Percentiles rank a stretch among this genome's conserved stretches.
Evolutionary conservation across 2,888 invertebrate genomes (phyloP).

Genomic region (Hermaeophaga mercurialis): DNA sequence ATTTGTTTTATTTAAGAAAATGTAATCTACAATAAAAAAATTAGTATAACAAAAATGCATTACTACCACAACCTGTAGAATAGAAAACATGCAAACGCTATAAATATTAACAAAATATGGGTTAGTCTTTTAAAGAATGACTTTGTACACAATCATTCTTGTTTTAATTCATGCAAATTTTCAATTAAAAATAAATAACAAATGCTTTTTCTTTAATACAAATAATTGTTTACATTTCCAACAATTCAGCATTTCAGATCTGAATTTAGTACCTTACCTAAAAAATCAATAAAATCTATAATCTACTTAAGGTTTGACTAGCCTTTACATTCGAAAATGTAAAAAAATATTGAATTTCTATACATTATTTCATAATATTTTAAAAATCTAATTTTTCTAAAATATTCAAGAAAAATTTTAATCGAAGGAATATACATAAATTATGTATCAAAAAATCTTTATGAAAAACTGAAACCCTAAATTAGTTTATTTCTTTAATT

Average conservation of each 20-base stretch:
- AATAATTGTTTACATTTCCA: constrained; percentile 17
- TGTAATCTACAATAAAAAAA: constrained; percentile 18
- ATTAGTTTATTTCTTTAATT: no score
- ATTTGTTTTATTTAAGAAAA: constrained; percentile 4
- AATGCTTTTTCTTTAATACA: constrained; percentile 5
- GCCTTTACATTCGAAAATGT: constrained; percentile 4
- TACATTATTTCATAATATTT: no score
- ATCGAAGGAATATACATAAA: no score
- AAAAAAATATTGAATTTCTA: background rate
- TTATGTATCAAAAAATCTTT: no score
- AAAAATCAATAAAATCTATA: background rate
- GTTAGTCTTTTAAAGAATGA: background rate
- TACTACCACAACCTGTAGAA: constrained; percentile 29
- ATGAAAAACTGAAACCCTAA: no score
- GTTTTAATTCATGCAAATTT: constrained; percentile 9
- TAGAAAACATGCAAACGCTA: constrained; percentile 14
- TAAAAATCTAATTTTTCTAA: no score
- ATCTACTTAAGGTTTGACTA: background rate
- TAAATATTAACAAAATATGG: background rate
- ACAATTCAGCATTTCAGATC: constrained; percentile 3
- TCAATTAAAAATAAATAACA: constrained; percentile 10
- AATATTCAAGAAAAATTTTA: no score
- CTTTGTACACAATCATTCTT: background rate
- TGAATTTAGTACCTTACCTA: background rate
- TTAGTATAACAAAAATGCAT: constrained; percentile 25